Evolutionary conservation across 2,113 vertebrate genomes (phyloP), one percentile per base, ranked within the genome.

Genomic region (Lophochroa leadbeateri): DNA sequence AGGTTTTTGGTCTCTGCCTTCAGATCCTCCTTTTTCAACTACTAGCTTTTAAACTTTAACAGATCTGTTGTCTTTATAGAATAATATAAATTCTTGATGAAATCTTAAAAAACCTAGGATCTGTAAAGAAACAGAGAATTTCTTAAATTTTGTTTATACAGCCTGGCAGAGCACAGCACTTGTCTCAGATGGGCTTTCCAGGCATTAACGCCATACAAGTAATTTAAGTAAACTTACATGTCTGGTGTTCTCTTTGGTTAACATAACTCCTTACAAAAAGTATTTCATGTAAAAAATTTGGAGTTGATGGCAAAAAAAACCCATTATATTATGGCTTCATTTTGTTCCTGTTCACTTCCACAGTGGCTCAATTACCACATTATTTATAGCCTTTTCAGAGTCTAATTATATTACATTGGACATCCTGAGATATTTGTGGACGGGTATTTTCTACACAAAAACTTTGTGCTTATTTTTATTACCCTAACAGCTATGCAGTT

Each of bases 381-480:
- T 77, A 88, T 80, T 93, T 85, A 70, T 53, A 88, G 55, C 11
- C 28, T 71, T 77, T 94, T 63, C 64, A 75, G 47, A 88, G 25
- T 74, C 39, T 81, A 77, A 65, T 82, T 94, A 75, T 27, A 55
- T 41, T 29, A 58, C 29, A 19, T 60, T 58, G 84, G 20, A 82
- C 37, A 96, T 23, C 72, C 60, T 31, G 41, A 94, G 68, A 27
- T 85, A 92, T 84, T 84, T 94, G 35, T 58, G 46, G 64, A 50
- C 44, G 43, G 47, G 16, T 76, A 44, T 31, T 87, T 96, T 86
- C 61, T 93, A 69, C 81, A 90, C 43, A 94, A 87, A 92, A 92
- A 80, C 28, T 81, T 65, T 55, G 24, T 70, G 27, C 49, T 88
- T 80, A 63, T 50, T 90, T 72, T 67, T 78, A 53, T 41, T 61